A percentile compares a stretch with the other conserved stretches of the same genome.
These are phyloP conservation scores for Nannospalax galili DNA, from an alignment of 2,113 vertebrate genomes.

Conservation along the genomic window DNA sequence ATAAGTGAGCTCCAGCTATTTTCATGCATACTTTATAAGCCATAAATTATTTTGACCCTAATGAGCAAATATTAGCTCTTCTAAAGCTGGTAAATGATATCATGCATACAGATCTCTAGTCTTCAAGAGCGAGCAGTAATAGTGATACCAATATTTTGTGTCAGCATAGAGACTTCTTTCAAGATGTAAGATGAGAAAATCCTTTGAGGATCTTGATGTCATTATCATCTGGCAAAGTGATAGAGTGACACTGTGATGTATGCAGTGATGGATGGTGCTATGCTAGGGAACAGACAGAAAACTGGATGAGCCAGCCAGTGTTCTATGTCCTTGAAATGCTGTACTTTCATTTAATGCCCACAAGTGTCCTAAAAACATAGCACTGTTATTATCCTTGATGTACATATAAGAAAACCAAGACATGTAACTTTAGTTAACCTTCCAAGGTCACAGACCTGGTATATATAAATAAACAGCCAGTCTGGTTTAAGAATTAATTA, in stretches of 20 bases:
- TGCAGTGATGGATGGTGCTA: neutral
- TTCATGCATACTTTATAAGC: conserved; percentile 11
- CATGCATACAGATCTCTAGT: neutral
- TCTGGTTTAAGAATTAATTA: neutral
- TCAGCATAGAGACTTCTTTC: neutral
- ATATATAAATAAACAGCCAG: neutral
- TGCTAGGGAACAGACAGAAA: neutral
- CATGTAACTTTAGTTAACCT: neutral
- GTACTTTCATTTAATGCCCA: neutral
- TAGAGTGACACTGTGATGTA: neutral
- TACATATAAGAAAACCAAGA: neutral
- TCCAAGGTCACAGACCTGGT: neutral
- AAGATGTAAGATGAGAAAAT: neutral
- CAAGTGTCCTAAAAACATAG: neutral
- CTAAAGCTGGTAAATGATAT: neutral
- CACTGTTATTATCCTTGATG: neutral
- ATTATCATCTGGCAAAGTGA: neutral
- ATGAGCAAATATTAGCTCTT: neutral
- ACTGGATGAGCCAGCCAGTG: neutral
- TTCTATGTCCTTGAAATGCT: neutral
- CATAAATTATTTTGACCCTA: neutral
- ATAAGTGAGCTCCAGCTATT: neutral
- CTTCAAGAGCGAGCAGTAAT: neutral
- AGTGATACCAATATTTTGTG: neutral
- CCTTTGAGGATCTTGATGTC: neutral